phyloP scores from a whole-genome alignment of 1,140 invertebrate genomes.

The Sycobia sp. region DNA sequence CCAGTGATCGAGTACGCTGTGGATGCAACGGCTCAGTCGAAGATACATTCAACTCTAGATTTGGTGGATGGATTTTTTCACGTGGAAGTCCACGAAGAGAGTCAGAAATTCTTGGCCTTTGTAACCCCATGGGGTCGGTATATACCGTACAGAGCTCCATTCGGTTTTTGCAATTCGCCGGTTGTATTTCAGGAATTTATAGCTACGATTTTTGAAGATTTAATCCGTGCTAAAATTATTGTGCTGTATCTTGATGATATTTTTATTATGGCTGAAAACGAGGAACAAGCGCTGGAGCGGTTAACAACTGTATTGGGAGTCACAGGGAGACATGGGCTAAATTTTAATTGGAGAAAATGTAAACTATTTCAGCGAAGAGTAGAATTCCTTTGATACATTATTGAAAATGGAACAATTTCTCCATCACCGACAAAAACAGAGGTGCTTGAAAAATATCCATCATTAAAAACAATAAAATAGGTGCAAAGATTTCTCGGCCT shows the following conservation, averaged over 20 bases:
- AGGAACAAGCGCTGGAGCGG: conserved; percentile 8
- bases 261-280: conserved; percentile 4
- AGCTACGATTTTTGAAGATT: neutral
- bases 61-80: conserved; percentile 21
- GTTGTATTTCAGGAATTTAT: conserved; percentile 1
- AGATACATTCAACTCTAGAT: neutral
- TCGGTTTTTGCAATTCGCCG: conserved; percentile 16
- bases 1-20: neutral
- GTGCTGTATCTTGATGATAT: conserved; percentile 18
- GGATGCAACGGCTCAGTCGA: neutral
- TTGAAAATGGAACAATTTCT: conserved; percentile 41
- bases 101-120: conserved; percentile 12
- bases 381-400: conserved; percentile 48
- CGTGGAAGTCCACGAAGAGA: neutral
- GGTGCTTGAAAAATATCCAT: conserved; percentile 31
- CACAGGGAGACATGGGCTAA: conserved; percentile 47
- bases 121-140: conserved; percentile 9
- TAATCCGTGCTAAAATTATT: neutral
- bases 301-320: conserved; percentile 39
- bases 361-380: conserved; percentile 43
- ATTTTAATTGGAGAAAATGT: conserved; percentile 53
- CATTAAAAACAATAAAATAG: no score
- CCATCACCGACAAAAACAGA: no score
- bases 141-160: neutral
- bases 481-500: conserved; percentile 29